These are phyloP conservation scores for Heliconius hortense DNA, from an alignment of 2,888 invertebrate genomes.

Conservation along the genomic window DNA sequence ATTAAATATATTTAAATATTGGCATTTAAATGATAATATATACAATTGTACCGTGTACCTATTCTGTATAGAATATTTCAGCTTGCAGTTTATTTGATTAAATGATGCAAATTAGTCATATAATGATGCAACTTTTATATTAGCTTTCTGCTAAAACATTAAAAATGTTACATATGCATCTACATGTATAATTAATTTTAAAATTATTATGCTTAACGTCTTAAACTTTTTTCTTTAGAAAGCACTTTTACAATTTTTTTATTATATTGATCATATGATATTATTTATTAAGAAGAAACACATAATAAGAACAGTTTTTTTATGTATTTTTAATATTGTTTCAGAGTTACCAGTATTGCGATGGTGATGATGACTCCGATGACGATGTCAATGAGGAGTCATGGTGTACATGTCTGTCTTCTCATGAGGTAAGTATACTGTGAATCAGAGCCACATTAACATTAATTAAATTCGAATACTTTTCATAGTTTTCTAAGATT, in stretches of 20 bases:
- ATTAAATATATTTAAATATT: not conserved
- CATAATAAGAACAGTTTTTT: not conserved
- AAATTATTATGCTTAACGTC: not conserved
- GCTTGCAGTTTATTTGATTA: not conserved
- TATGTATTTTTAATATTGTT: constrained; percentile 43
- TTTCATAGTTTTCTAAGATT: too few relatives aligned
- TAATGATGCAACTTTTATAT: constrained; percentile 2
- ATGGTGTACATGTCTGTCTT: constrained; percentile 74
- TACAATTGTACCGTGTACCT: not conserved
- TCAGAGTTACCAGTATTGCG: constrained; percentile 63
- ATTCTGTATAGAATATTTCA: not conserved
- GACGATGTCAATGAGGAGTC: constrained; percentile 66
- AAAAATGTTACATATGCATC: not conserved
- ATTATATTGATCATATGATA: not conserved
- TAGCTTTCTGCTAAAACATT: not conserved
- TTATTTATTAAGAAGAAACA: not conserved
- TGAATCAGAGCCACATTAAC: not conserved
- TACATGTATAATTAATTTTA: not conserved
- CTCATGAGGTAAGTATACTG: constrained; percentile 59
- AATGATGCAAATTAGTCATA: not conserved
- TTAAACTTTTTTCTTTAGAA: not conserved
- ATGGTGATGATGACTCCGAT: constrained; percentile 72
- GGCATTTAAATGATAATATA: not conserved
- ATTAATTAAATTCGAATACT: too few relatives aligned
- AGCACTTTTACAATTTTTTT: not conserved